Evolutionary conservation across 1,140 invertebrate genomes (phyloP).

Genomic region (Lordiphosa clarofinis): DNA sequence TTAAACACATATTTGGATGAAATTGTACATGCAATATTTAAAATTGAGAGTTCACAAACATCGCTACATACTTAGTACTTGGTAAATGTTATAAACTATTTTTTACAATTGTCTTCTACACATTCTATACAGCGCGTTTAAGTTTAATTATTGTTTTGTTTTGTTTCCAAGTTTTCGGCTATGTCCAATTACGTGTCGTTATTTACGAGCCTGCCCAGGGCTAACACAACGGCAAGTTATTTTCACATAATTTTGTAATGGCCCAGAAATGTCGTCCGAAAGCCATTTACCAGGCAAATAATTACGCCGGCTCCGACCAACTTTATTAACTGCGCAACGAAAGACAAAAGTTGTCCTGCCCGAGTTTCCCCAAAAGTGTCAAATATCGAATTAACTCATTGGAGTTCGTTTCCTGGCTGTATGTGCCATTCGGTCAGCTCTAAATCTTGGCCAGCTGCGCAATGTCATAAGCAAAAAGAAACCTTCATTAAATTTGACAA

Average conservation of each 20-base stretch:
- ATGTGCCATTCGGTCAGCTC: conserved; percentile 17
- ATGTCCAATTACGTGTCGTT: conserved; percentile 57
- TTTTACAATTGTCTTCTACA: conserved; percentile 51
- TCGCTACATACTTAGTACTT: conserved; percentile 32
- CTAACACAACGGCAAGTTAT: conserved; percentile 51
- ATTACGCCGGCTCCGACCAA: conserved; percentile 57
- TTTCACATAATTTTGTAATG: conserved; percentile 71
- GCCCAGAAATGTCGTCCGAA: conserved; percentile 58
- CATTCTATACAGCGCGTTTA: conserved; percentile 57
- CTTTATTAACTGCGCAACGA: conserved; percentile 63
- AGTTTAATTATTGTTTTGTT: conserved; percentile 71
- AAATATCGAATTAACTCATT: conserved; percentile 78
- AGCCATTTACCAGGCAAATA: conserved; percentile 73
- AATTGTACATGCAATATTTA: conserved; percentile 56
- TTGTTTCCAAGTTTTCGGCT: conserved; percentile 27
- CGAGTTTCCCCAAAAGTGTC: conserved; percentile 58
- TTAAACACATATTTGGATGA: conserved; percentile 41
- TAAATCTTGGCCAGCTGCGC: conserved; percentile 69
- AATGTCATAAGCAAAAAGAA: conserved; percentile 62
- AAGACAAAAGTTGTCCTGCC: conserved; percentile 27
- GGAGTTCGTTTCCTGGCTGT: conserved; percentile 19
- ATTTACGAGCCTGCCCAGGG: conserved; percentile 49
- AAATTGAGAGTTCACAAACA: conserved; percentile 46
- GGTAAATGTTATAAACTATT: conserved; percentile 4
- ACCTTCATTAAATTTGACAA: conserved; percentile 79